Evolutionary conservation across 2,888 invertebrate species (phyloP).

Genomic region (Aporophyla lueneburgensis): DNA sequence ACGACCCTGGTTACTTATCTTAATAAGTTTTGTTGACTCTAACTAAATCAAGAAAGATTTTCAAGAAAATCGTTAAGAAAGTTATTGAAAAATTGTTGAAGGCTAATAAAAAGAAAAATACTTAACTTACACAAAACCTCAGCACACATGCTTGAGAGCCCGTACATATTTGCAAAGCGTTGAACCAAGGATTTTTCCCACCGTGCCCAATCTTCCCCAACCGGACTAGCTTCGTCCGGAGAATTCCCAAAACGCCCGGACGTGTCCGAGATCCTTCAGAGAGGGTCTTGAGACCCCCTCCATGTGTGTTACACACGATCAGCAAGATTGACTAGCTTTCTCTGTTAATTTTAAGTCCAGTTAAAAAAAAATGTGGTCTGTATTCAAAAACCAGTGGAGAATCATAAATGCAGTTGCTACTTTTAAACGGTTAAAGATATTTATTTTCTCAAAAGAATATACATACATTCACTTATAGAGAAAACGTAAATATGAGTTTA

Average conservation of each 20-base stretch:
- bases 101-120: not conserved
- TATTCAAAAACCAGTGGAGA: too few species aligned
- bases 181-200: slow-evolving; percentile 70
- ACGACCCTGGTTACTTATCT: too few species aligned
- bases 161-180: slow-evolving; percentile 62
- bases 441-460: too few species aligned
- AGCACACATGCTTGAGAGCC: slow-evolving; percentile 23
- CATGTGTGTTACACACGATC: slow-evolving; percentile 70
- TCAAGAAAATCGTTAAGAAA: not conserved
- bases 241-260: slow-evolving; percentile 82
- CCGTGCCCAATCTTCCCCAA: slow-evolving; percentile 74
- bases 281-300: slow-evolving; percentile 75
- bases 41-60: too few species aligned
- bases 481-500: too few species aligned
- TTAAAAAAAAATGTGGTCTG: too few species aligned
- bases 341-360: not conserved
- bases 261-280: slow-evolving; percentile 76
- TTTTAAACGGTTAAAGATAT: too few species aligned
- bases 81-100: not conserved
- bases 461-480: too few species aligned
- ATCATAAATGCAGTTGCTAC: too few species aligned
- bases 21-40: too few species aligned
- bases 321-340: slow-evolving; percentile 22
- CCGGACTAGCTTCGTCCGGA: slow-evolving; percentile 74
- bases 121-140: slow-evolving; percentile 5